phyloP scores from a whole-genome alignment of 2,888 invertebrate species.

The Toxonevra muliebris region DNA sequence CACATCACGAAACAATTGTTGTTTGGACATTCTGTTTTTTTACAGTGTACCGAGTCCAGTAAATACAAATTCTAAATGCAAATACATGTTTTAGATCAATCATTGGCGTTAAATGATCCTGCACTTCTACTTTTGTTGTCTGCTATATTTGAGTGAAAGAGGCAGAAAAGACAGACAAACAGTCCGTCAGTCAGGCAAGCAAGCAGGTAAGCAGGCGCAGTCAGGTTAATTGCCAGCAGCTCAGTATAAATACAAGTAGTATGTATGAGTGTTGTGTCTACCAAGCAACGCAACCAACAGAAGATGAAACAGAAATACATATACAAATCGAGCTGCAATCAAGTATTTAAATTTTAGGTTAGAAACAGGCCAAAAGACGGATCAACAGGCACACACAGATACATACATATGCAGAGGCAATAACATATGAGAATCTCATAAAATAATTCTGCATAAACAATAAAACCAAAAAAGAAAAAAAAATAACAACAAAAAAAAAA shows the following conservation, averaged over 20 bases:
- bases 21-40: too few species aligned
- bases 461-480: neutral
- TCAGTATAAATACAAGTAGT: too few species aligned
- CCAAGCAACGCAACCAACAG: slow-evolving; percentile 13
- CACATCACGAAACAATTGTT: too few species aligned
- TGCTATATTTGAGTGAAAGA: slow-evolving; percentile 38
- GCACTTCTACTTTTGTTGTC: slow-evolving; percentile 4
- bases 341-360: slow-evolving; percentile 35
- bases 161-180: slow-evolving; percentile 27
- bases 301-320: slow-evolving; percentile 1
- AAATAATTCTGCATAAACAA: neutral
- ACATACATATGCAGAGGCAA: neutral
- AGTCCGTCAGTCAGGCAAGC: slow-evolving; percentile 1
- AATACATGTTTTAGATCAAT: slow-evolving; percentile 48
- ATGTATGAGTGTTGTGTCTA: neutral
- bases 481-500: too few species aligned
- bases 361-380: slow-evolving; percentile 33
- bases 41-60: too few species aligned
- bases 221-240: neutral
- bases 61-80: slow-evolving; percentile 35
- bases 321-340: slow-evolving; percentile 7
- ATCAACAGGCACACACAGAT: slow-evolving; percentile 10
- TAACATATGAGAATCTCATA: slow-evolving; percentile 4
- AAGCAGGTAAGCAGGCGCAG: too few species aligned
- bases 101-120: slow-evolving; percentile 46